A percentile compares a stretch with the other conserved stretches of the same genome.
These are phyloP conservation scores for Aleiodes alternator DNA, from an alignment of 2,888 invertebrate species.

Conservation along the genomic window DNA sequence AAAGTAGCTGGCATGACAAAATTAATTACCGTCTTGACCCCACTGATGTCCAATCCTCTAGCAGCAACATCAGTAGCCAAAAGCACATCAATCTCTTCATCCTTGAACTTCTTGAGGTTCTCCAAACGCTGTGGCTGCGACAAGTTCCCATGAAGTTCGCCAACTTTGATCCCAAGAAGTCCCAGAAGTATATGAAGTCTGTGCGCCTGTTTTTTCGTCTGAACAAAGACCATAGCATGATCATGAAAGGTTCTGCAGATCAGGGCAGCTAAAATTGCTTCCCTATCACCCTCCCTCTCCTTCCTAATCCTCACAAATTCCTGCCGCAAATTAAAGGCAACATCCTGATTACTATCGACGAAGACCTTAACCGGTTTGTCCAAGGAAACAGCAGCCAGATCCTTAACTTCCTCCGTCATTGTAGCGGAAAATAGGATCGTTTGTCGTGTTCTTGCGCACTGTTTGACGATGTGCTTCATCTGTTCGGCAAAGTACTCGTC, in stretches of 20 bases:
- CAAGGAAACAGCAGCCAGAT: conserved; percentile 94
- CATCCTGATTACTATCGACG: conserved; percentile 96
- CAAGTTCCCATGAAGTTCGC: conserved; percentile 96
- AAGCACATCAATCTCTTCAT: conserved; percentile 89
- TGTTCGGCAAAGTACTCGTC: conserved; percentile 99
- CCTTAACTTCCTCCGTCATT: conserved; percentile 98
- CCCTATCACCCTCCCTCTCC: conserved; percentile 92
- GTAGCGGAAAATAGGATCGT: conserved; percentile 99
- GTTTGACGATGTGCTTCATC: conserved; percentile 97
- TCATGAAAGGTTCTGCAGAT: conserved; percentile 93
- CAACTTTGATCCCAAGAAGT: conserved; percentile 90
- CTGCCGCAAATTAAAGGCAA: conserved; percentile 95
- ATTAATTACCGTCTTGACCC: conserved; percentile 97
- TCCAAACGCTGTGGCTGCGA: conserved; percentile 97
- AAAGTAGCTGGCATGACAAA: conserved; percentile 96
- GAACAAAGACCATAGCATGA: conserved; percentile 96
- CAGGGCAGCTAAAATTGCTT: conserved; percentile 89
- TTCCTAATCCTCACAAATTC: conserved; percentile 96
- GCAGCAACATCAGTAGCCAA: conserved; percentile 96
- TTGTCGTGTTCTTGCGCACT: conserved; percentile 93
- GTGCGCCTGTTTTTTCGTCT: conserved; percentile 97
- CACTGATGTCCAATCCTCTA: conserved; percentile 96
- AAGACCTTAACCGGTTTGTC: conserved; percentile 95
- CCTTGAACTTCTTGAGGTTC: conserved; percentile 90
- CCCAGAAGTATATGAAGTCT: conserved; percentile 94